Conservation (phyloP, 1,140 invertebrate genomes). For the Cydia splendana region DNA sequence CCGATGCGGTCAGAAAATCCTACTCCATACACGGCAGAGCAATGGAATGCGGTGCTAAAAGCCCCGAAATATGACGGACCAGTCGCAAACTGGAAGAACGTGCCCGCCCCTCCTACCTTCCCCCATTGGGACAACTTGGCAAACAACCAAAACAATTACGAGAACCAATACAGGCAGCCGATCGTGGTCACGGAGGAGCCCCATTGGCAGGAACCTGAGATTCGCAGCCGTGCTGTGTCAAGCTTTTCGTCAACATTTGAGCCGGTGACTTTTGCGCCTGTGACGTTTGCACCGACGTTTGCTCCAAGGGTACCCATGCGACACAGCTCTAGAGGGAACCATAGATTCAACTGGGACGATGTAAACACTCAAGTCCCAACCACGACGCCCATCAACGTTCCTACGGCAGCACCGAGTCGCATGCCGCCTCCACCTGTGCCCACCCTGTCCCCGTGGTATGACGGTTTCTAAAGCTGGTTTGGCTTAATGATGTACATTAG, state of each 20-base stretch:
- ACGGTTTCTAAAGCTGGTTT: conserved; percentile 41
- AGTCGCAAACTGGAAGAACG: conserved; percentile 7
- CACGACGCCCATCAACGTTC: not conserved
- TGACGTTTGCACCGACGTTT: not conserved
- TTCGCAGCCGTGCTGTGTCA: not conserved
- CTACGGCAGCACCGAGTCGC: not conserved
- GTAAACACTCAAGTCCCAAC: conserved; percentile 11
- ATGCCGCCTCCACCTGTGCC: conserved; percentile 46
- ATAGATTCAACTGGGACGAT: conserved; percentile 42
- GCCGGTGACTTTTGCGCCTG: not conserved
- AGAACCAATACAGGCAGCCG: conserved; percentile 24
- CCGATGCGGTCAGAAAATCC: conserved; percentile 9
- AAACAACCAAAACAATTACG: conserved; percentile 18
- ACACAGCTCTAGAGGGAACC: conserved; percentile 33
- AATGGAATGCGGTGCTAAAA: not conserved
- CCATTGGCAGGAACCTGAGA: not conserved
- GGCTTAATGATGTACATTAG: not conserved
- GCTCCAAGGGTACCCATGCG: not conserved
- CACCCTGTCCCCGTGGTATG: conserved; percentile 53
- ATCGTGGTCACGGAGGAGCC: not conserved
- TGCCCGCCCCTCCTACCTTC: not conserved
- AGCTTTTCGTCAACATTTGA: not conserved
- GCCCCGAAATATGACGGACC: conserved; percentile 13
- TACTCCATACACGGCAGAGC: conserved; percentile 3
- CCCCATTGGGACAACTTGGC: conserved; percentile 19